Base-by-base conservation (phyloP, 2,888 invertebrate species). In the Phorcus lineatus region DNA sequence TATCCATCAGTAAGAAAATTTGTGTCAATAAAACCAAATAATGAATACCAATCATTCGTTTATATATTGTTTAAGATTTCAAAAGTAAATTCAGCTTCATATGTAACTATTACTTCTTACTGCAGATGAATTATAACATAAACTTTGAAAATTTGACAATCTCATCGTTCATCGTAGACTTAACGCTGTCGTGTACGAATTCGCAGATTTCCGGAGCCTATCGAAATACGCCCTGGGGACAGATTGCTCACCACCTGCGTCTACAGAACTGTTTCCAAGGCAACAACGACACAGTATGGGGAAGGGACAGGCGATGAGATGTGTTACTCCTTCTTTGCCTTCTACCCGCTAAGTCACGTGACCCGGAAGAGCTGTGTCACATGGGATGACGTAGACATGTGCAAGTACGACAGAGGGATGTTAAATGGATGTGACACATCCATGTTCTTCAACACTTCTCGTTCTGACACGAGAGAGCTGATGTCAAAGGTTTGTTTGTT, bases 281-380 rank as follows among this genome's bases (percentile, higher is more conserved):
- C 81, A 3, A 78, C 31, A 16, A 82, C 84, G 2, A 82, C 84
- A 16, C 77, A 54, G 19, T 88, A 82, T 40, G 88, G 88, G 6
- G 82, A 81, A 9, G 85, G 83, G 3, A 86, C 86, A 11, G 75
- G 70, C 13, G 85, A 88, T 77, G 88, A 86, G 80, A 88, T 88
- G 88, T 88, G 88, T 67, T 86, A 83, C 70, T 85, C 86, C 11
- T 87, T 87, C 79, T 22, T 88, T 6, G 86, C 86, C 1, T 88
- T 87, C 74, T 86, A 84, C 52, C 88, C 88, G 0, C 40, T 54
- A n/a, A 80, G 84, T 28, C 67, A 81, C 31, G 77, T 81, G 2
- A 84, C 84, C 1, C 47, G 47, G 47, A 62, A 17, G 16, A 9
- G 16, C 24, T 88, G 86, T 47, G 85, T 85, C 1, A 82, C 83